phyloP scores from a whole-genome alignment of 1,140 invertebrate species.

The Probaryconus sp. region DNA sequence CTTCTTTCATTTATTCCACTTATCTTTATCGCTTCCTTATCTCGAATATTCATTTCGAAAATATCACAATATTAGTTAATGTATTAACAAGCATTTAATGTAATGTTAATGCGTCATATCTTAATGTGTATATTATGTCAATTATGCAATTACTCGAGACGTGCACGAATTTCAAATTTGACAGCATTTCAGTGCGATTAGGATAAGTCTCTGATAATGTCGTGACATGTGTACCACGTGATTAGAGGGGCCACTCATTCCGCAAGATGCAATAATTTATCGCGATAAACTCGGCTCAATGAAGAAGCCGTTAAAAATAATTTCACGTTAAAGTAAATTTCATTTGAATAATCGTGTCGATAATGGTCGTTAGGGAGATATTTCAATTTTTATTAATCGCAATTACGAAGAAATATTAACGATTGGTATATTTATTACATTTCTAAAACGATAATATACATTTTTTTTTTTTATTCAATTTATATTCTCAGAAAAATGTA shows the following conservation, averaged over 20 bases:
- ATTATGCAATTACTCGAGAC: conserved; percentile 38
- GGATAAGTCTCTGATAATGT: background rate
- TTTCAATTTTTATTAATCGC: conserved; percentile 32
- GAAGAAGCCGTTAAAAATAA: too few relatives aligned
- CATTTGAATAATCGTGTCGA: conserved; percentile 18
- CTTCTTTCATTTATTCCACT: too few relatives aligned
- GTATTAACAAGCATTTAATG: conserved; percentile 37
- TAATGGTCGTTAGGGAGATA: conserved; percentile 21
- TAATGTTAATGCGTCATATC: conserved; percentile 10
- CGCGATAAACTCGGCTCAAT: conserved; percentile 8
- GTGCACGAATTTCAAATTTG: conserved; percentile 15
- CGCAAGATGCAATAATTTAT: background rate
- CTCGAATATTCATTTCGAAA: conserved; percentile 26
- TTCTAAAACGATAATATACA: too few relatives aligned
- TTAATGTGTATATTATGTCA: conserved; percentile 31
- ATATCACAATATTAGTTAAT: conserved; percentile 27
- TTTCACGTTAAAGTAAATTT: conserved; percentile 20
- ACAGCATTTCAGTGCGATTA: background rate
- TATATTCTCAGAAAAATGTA: too few relatives aligned
- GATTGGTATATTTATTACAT: too few relatives aligned
- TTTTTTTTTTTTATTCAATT: too few relatives aligned
- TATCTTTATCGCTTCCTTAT: conserved; percentile 10
- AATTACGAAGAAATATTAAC: conserved; percentile 4
- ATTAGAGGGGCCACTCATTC: too few relatives aligned
- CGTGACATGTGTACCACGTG: background rate